Evolutionary conservation across 2,113 vertebrate genomes (phyloP).

Genomic region (Chloroceryle aenea): DNA sequence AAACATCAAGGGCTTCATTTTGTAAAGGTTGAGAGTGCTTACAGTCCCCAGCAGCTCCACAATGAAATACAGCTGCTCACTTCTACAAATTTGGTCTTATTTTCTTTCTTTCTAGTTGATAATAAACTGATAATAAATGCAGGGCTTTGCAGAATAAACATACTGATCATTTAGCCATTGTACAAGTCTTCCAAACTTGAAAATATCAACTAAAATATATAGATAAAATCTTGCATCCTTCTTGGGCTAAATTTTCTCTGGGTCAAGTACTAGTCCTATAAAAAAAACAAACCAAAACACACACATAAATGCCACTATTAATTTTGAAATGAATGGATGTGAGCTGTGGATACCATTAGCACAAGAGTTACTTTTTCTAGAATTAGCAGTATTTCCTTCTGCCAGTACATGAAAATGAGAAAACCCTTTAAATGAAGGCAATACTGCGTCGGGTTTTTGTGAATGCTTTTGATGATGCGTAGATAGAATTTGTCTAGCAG

Average conservation of each 20-base stretch:
- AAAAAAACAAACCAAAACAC: not conserved
- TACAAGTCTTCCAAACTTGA: not conserved
- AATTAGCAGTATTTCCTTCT: not conserved
- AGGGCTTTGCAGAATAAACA: not conserved
- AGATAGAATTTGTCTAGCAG: not conserved
- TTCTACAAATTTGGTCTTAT: not conserved
- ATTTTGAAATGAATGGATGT: not conserved
- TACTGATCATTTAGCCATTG: not conserved
- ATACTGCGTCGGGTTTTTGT: not conserved
- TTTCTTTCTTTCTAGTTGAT: not conserved
- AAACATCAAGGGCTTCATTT: conserved; percentile 7
- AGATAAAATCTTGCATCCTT: not conserved
- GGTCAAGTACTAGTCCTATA: not conserved
- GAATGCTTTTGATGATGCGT: not conserved
- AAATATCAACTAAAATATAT: not conserved
- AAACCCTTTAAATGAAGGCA: not conserved
- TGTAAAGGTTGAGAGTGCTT: not conserved
- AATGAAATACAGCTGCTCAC: not conserved
- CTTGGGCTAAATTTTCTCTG: not conserved
- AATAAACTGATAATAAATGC: not conserved
- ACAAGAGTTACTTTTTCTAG: not conserved
- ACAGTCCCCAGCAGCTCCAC: not conserved
- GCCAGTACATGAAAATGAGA: not conserved
- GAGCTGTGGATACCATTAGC: not conserved
- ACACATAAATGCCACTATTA: not conserved